phyloP scores from a whole-genome alignment of 2,888 invertebrate species.

The Philopedon plagiatum region DNA sequence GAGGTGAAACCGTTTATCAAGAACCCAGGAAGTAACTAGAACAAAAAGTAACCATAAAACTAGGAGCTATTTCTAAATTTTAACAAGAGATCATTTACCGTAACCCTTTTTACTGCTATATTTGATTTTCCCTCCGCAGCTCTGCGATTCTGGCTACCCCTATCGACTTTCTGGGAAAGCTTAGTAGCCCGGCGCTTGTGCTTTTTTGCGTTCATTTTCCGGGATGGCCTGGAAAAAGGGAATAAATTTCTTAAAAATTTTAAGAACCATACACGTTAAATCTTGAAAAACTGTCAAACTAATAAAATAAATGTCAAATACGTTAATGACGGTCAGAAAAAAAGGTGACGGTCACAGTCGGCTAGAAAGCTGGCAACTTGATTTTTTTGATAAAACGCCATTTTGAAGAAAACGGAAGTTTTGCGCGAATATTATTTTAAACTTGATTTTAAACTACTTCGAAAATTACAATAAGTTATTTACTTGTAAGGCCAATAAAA shows the following conservation, averaged over 20 bases:
- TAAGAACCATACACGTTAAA: neutral
- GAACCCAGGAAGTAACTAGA: conserved; percentile 37
- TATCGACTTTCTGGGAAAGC: conserved; percentile 21
- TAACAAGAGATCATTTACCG: conserved; percentile 30
- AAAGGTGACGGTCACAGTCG: neutral
- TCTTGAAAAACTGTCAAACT: conserved; percentile 5
- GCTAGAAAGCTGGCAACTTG: neutral
- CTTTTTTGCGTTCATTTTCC: conserved; percentile 32
- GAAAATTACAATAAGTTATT: too few species aligned
- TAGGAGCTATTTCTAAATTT: too few species aligned
- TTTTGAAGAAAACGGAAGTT: too few species aligned
- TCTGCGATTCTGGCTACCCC: conserved; percentile 20
- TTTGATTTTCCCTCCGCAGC: conserved; percentile 52
- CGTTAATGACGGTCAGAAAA: neutral
- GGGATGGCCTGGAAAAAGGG: neutral
- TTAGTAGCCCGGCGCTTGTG: conserved; percentile 34
- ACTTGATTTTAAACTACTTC: too few species aligned
- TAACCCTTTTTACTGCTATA: conserved; percentile 38
- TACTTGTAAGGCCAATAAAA: too few species aligned
- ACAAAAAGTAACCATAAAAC: conserved; percentile 9
- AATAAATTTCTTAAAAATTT: neutral
- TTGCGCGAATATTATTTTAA: too few species aligned
- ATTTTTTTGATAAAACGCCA: too few species aligned
- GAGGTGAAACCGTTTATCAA: conserved; percentile 35
- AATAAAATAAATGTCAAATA: neutral